Evolutionary conservation across 64 coral and sea anemone species (phyloP), one percentile per base, ranked within the genome.

Genomic region (Montipora efflorescens): DNA sequence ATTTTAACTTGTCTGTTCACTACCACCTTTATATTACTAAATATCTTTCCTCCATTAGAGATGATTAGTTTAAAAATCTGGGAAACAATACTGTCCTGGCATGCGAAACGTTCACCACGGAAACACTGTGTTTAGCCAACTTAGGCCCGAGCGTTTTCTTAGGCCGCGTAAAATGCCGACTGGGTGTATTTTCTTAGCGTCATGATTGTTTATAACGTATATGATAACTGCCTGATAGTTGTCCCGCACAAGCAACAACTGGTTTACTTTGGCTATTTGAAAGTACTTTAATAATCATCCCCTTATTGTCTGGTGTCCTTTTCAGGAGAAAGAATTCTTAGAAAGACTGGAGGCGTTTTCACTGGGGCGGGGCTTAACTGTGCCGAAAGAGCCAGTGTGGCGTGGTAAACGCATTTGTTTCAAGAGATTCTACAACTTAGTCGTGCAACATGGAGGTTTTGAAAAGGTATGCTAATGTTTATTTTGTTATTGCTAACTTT

Each of bases 361-460:
- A 74, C 4, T 44, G 16, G 64, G 83, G 50, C 67, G 53, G 70
- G 89, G 89, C 43, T 48, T 82, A 43, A 70, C 67, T 81, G 47
- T 81, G 11, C 89, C 89, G 48, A 91, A 73, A 36, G 48, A 81
- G 19, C 89, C 89, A 10, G 69, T 82, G 4, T 91, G 89, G 89
- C 67, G 76, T 3, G 89, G 79, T 0, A 80, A 91, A 47, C 64
- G 71, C 3, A 82, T 91, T 18, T 82, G 64, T 23, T 46, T 91
- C 2, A 57, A 59, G 7, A 74, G 15, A 47, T 82, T 91, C 79
- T 82, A 82, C 89, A 91, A 80, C 67, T 44, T 74, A 15, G 89
- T 91, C 8, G 67, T 81, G 25, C 64, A 91, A 74, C 78, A 74
- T 74, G 89, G 89, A 0, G 89, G 89, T 52, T 91, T 91, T 82